These are phyloP conservation scores for Hirtodrosophila duncani DNA, from an alignment of 2,888 invertebrate genomes.

Conservation along the genomic window DNA sequence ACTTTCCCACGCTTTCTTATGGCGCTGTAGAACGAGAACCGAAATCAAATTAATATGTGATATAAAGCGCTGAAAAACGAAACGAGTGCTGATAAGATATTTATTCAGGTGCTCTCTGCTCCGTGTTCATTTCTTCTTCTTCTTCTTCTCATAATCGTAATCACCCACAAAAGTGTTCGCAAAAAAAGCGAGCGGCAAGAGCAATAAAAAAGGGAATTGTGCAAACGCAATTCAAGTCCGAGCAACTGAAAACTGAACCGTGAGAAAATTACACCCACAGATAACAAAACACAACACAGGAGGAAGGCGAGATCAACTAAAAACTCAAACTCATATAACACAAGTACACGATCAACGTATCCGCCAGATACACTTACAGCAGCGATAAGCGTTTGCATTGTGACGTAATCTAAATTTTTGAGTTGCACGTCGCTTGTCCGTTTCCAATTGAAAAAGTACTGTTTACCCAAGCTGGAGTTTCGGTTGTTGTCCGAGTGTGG, in stretches of 20 bases:
- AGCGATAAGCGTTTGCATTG: constrained; percentile 64
- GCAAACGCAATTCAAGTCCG: constrained; percentile 64
- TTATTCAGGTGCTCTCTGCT: constrained; percentile 60
- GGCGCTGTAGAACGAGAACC: constrained; percentile 19
- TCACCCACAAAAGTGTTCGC: constrained; percentile 66
- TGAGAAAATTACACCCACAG: constrained; percentile 73
- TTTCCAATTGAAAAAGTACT: constrained; percentile 54
- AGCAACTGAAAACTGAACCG: constrained; percentile 66
- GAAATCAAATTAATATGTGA: constrained; percentile 61
- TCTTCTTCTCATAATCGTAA: constrained; percentile 37
- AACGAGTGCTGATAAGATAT: constrained; percentile 61
- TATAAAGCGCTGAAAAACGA: constrained; percentile 55
- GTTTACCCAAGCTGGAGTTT: no score
- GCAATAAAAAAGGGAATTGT: constrained; percentile 55
- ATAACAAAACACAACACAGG: constrained; percentile 42
- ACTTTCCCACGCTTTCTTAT: constrained; percentile 64
- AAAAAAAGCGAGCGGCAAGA: constrained; percentile 25
- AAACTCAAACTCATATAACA: constrained; percentile 16
- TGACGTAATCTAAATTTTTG: constrained; percentile 42
- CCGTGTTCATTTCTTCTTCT: constrained; percentile 18
- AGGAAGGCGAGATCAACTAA: constrained; percentile 1
- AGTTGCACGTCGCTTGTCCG: constrained; percentile 20
- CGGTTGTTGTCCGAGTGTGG: constrained; percentile 33
- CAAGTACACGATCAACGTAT: constrained; percentile 20
- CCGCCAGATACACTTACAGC: constrained; percentile 40